These are phyloP conservation scores for Axea sp. DNA, from an alignment of 2,888 invertebrate genomes.

Conservation along the genomic window DNA sequence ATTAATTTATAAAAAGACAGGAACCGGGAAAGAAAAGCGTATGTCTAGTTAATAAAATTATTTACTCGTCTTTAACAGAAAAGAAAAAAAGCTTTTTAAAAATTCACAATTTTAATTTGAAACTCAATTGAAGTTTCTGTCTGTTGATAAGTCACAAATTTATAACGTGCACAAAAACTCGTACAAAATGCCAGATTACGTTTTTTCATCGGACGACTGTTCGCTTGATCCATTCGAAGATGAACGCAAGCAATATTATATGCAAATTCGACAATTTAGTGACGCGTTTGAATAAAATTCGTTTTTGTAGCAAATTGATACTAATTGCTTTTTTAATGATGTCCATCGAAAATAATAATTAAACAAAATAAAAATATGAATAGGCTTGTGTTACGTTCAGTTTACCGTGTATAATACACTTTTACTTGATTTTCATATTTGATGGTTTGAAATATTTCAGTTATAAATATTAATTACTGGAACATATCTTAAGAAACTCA, in stretches of 20 bases:
- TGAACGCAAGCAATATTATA: slow-evolving; percentile 22
- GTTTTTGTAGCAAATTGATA: slow-evolving; percentile 13
- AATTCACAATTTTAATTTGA: slow-evolving; percentile 4
- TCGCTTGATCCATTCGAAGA: slow-evolving; percentile 6
- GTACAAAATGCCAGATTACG: slow-evolving; percentile 18
- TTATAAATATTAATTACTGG: no score
- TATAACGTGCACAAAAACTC: slow-evolving; percentile 19
- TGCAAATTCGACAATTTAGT: slow-evolving; percentile 30
- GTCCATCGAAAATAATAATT: neutral
- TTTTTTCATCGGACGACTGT: slow-evolving; percentile 9
- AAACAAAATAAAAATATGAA: neutral
- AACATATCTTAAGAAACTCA: no score
- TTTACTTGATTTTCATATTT: no score
- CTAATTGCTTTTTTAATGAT: slow-evolving; percentile 17
- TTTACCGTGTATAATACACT: no score
- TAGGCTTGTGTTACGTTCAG: no score
- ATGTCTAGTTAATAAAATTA: slow-evolving; percentile 9
- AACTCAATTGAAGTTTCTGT: slow-evolving; percentile 8
- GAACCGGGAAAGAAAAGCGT: neutral
- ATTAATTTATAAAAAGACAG: slow-evolving; percentile 24
- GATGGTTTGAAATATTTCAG: no score
- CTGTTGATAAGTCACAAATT: slow-evolving; percentile 30
- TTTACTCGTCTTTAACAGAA: neutral
- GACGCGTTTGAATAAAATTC: slow-evolving; percentile 21
- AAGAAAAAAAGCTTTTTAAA: no score